These are phyloP conservation scores for Neomonachus schauinslandi DNA, from an alignment of 2,113 vertebrate species.

Conservation along the genomic window DNA sequence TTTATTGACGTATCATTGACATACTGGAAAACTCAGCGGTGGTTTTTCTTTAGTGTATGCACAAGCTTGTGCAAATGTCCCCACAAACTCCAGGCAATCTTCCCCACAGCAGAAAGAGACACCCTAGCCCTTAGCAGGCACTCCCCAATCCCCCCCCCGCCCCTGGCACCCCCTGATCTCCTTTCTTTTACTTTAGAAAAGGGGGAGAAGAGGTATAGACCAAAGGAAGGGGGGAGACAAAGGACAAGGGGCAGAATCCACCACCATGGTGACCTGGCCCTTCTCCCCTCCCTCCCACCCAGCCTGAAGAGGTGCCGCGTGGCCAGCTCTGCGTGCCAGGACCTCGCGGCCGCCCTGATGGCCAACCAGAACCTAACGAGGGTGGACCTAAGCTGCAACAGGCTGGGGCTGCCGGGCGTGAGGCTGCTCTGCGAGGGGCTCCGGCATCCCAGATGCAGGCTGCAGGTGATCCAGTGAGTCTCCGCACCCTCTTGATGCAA, in stretches of 20 bases:
- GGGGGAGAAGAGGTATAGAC: neutral
- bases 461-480: slow-evolving; percentile 75
- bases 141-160: too few species aligned
- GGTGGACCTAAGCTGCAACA: slow-evolving; percentile 65
- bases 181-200: neutral
- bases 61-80: neutral
- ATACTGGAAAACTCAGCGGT: neutral
- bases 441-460: slow-evolving; percentile 59
- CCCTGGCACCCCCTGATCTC: neutral
- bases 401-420: slow-evolving; percentile 24
- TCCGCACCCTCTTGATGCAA: neutral
- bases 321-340: slow-evolving; percentile 45
- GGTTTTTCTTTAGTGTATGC: neutral
- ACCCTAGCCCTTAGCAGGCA: neutral
- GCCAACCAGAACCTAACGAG: neutral
- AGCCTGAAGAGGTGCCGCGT: slow-evolving; percentile 69
- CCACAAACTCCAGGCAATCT: neutral
- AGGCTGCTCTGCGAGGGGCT: slow-evolving; percentile 56
- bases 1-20: neutral
- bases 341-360: neutral
- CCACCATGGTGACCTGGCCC: accelerated
- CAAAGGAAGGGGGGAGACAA: neutral
- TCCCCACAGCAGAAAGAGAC: neutral
- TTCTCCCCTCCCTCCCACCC: accelerated
- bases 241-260: neutral